A percentile compares a stretch with the other conserved stretches of the same genome.
These are phyloP conservation scores for Eulemur coronatus DNA, from an alignment of 2,797 vertebrate genomes.

Conservation along the genomic window DNA sequence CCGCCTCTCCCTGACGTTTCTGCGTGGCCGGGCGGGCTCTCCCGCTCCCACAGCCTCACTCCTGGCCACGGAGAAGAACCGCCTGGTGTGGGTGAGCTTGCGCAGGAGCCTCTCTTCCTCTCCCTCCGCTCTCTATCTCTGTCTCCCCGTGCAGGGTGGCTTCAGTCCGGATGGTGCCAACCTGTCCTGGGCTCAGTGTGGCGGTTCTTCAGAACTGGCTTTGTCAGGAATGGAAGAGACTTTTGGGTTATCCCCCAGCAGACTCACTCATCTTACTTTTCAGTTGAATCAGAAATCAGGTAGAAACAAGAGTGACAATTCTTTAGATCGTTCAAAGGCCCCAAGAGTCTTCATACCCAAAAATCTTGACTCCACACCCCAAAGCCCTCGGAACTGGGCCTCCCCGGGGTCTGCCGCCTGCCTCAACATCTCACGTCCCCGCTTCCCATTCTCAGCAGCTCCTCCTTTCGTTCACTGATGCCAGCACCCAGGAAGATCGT, in stretches of 20 bases:
- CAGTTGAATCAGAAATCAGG: neutral
- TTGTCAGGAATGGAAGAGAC: neutral
- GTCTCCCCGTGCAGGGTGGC: neutral
- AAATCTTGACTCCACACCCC: neutral
- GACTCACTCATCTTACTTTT: neutral
- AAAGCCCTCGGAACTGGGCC: neutral
- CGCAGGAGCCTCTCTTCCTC: neutral
- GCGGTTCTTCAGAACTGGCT: neutral
- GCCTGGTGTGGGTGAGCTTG: neutral
- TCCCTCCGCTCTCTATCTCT: too few relatives aligned
- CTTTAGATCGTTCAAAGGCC: neutral
- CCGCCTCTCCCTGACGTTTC: neutral
- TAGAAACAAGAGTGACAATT: neutral
- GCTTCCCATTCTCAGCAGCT: neutral
- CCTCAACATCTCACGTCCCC: neutral
- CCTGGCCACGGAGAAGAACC: too few relatives aligned
- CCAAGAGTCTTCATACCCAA: too few relatives aligned
- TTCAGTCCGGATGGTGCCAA: too few relatives aligned
- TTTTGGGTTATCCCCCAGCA: neutral
- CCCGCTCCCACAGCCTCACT: too few relatives aligned
- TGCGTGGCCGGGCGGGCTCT: too few relatives aligned
- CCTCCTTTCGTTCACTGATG: neutral
- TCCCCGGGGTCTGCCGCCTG: neutral
- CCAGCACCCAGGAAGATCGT: neutral
- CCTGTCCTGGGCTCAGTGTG: neutral